phyloP scores from a whole-genome alignment of 2,113 vertebrate species.

The Anser cygnoides region DNA sequence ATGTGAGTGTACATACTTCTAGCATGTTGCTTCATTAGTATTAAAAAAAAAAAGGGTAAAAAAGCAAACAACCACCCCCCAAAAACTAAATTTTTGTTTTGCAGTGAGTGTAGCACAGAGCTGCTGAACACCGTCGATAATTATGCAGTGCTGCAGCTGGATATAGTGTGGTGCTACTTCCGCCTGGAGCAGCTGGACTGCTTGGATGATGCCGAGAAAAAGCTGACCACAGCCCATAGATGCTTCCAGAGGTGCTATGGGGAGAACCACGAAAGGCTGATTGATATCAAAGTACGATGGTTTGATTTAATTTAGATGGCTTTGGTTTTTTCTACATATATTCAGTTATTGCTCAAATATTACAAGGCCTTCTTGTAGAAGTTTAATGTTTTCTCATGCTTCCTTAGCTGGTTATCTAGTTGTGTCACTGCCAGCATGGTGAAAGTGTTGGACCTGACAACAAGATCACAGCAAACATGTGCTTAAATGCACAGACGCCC shows the following conservation, averaged over 20 bases:
- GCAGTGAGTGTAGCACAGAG: conserved; percentile 83
- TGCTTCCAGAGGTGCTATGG: conserved; percentile 92
- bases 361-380: not conserved
- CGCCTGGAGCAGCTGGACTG: conserved; percentile 85
- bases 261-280: conserved; percentile 86
- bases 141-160: conserved; percentile 93
- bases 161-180: conserved; percentile 94
- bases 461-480: not conserved
- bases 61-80: not conserved
- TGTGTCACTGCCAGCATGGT: not conserved
- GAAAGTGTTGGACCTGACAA: not conserved
- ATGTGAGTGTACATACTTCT: not conserved
- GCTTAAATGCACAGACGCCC: not conserved
- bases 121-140: conserved; percentile 91
- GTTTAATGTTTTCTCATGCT: not conserved
- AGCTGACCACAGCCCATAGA: conserved; percentile 85
- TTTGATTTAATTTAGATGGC: not conserved
- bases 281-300: conserved; percentile 87
- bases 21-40: not conserved
- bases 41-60: not conserved
- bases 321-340: not conserved
- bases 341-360: not conserved
- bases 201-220: conserved; percentile 85
- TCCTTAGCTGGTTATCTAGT: not conserved
- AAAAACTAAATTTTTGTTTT: not conserved